phyloP scores from a whole-genome alignment of 2,888 invertebrate species.

The Drosophila mercatorum region DNA sequence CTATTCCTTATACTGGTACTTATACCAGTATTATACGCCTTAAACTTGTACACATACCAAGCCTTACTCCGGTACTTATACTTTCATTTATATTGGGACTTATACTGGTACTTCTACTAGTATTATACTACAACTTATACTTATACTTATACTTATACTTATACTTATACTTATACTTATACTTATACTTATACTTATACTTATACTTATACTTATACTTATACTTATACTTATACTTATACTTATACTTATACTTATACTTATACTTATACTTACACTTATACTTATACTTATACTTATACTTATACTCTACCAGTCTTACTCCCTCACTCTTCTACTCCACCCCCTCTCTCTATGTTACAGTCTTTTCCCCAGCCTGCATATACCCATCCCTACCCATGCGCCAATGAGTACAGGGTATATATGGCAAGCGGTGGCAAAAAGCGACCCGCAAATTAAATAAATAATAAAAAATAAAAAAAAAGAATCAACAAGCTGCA shows the following conservation, averaged over 20 bases:
- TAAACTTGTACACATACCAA: too few species aligned
- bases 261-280: not conserved
- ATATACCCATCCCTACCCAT: not conserved
- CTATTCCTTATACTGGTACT: too few species aligned
- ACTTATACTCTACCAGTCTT: not conserved
- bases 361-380: not conserved
- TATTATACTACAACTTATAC: too few species aligned
- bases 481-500: constrained; percentile 66
- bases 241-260: not conserved
- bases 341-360: not conserved
- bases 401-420: constrained; percentile 2
- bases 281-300: not conserved
- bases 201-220: not conserved
- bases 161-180: not conserved
- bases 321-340: not conserved
- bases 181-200: not conserved
- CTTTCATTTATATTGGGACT: not conserved
- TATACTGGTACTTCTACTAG: not conserved
- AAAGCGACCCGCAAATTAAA: constrained; percentile 77
- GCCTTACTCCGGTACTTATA: too few species aligned
- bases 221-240: not conserved
- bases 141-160: not conserved
- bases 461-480: constrained; percentile 82
- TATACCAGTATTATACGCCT: too few species aligned
- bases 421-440: constrained; percentile 27